phyloP scores from a whole-genome alignment of 2,797 vertebrate genomes.

The Peromyscus nudipes region DNA sequence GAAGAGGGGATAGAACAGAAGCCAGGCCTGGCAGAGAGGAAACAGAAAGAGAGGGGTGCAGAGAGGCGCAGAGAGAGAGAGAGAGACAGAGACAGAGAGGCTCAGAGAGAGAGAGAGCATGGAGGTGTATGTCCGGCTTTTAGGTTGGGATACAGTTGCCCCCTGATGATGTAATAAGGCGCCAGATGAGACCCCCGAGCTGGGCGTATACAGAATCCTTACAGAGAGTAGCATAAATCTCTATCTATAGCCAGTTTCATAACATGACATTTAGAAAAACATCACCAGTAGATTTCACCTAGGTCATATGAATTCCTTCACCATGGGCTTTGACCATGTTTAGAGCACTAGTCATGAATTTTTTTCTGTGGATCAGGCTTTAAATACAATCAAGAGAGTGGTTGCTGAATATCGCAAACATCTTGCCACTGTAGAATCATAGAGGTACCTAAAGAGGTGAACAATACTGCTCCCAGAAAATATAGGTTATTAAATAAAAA shows the following conservation, averaged over 20 bases:
- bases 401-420: not conserved
- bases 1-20: too few species aligned
- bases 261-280: not conserved
- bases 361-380: not conserved
- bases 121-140: too few species aligned
- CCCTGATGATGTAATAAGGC: too few species aligned
- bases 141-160: too few species aligned
- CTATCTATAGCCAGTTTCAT: not conserved
- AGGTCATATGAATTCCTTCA: not conserved
- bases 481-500: not conserved
- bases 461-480: not conserved
- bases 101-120: too few species aligned
- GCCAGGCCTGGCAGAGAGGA: too few species aligned
- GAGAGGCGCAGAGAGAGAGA: too few species aligned
- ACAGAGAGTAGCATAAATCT: not conserved
- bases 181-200: too few species aligned
- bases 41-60: too few species aligned
- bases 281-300: not conserved
- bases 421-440: not conserved
- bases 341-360: not conserved
- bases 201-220: too few species aligned
- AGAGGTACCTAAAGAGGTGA: not conserved
- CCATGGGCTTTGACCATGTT: not conserved
- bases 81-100: too few species aligned
- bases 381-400: not conserved